Evolutionary conservation across 2,113 vertebrate genomes (phyloP).

Genomic region (Cinclus cinclus): DNA sequence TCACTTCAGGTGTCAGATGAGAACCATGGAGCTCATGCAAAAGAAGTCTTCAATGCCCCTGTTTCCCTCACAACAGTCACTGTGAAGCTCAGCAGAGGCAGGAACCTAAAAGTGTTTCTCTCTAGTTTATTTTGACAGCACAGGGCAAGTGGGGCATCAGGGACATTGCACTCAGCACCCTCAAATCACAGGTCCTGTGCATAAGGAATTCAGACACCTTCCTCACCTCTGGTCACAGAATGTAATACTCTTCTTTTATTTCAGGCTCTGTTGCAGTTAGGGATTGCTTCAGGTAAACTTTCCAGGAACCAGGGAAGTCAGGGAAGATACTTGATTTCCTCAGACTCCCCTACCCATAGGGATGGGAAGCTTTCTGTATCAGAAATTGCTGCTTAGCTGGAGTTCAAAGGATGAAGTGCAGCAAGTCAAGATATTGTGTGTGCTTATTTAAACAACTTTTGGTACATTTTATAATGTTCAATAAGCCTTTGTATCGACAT

Average conservation of each 20-base stretch:
- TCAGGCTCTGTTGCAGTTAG: not conserved
- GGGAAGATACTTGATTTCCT: not conserved
- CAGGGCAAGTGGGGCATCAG: not conserved
- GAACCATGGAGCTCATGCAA: not conserved
- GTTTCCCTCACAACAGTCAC: not conserved
- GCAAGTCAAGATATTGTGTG: not conserved
- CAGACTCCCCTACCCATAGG: not conserved
- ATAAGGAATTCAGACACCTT: not conserved
- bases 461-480: conserved; percentile 33
- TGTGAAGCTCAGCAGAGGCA: not conserved
- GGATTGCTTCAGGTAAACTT: conserved; percentile 18
- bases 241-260: not conserved
- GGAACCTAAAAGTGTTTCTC: not conserved
- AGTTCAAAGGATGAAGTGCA: not conserved
- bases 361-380: conserved; percentile 49
- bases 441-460: conserved; percentile 21
- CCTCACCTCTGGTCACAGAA: not conserved
- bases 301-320: not conserved
- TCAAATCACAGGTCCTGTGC: not conserved
- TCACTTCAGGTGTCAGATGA: not conserved
- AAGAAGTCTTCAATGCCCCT: not conserved
- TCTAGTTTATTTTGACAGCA: not conserved
- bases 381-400: conserved; percentile 7
- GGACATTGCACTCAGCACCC: not conserved
- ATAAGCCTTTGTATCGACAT: conserved; percentile 26